These are phyloP conservation scores for Euzetes globulus DNA, from an alignment of 2,888 invertebrate species.

Conservation along the genomic window DNA sequence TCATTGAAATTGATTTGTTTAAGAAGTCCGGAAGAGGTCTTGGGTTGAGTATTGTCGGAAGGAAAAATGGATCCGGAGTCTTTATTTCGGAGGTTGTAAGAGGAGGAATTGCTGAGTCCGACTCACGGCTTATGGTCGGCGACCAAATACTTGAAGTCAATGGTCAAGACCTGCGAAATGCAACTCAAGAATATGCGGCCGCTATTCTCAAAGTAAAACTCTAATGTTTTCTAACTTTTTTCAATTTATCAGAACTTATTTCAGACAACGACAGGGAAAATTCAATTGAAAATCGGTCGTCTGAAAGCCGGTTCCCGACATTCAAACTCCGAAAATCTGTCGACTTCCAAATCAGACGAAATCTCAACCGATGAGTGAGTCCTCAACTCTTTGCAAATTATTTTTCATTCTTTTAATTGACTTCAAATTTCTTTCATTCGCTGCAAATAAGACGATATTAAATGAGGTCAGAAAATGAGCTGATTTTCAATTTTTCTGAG, in stretches of 20 bases:
- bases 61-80: slow-evolving; percentile 65
- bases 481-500: too few relatives aligned
- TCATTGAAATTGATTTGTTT: slow-evolving; percentile 69
- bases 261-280: slow-evolving; percentile 66
- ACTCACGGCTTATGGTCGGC: slow-evolving; percentile 81
- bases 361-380: slow-evolving; percentile 34
- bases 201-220: slow-evolving; percentile 65
- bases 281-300: slow-evolving; percentile 73
- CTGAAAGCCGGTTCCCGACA: slow-evolving; percentile 55
- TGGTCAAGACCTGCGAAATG: slow-evolving; percentile 67
- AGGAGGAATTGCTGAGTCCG: slow-evolving; percentile 74
- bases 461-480: background rate
- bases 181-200: slow-evolving; percentile 70
- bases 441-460: slow-evolving; percentile 8
- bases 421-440: background rate
- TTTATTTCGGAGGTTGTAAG: slow-evolving; percentile 87
- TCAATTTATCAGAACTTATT: background rate
- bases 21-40: slow-evolving; percentile 75
- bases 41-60: slow-evolving; percentile 75
- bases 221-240: background rate
- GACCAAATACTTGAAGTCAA: slow-evolving; percentile 84
- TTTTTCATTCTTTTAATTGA: background rate
- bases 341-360: slow-evolving; percentile 24
- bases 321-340: slow-evolving; percentile 33
- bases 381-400: background rate